Conservation (phyloP, 2,797 vertebrate genomes). For the Poecilia gillii region DNA sequence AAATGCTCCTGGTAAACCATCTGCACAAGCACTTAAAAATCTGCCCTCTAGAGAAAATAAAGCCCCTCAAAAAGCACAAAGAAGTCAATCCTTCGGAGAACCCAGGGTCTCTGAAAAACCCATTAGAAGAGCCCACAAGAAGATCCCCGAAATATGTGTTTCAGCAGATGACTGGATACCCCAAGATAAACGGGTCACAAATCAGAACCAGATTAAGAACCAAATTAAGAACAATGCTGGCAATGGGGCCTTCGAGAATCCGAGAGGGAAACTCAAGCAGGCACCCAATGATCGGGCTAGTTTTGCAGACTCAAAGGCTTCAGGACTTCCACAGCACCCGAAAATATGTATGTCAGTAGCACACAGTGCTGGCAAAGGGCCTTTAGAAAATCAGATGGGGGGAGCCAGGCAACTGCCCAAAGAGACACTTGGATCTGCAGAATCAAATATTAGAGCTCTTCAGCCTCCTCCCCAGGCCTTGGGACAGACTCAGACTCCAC, state of each 20-base stretch:
- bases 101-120: not conserved
- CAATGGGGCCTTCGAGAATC: constrained; percentile 28
- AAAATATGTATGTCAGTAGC: constrained; percentile 59
- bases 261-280: constrained; percentile 38
- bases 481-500: constrained; percentile 40
- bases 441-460: constrained; percentile 16
- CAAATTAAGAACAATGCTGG: constrained; percentile 36
- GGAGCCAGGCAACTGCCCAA: constrained; percentile 41
- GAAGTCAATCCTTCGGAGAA: not conserved
- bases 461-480: constrained; percentile 28
- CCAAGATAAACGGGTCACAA: constrained; percentile 59
- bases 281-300: constrained; percentile 29
- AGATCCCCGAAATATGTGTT: constrained; percentile 56
- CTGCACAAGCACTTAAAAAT: constrained; percentile 2
- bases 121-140: not conserved
- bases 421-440: constrained; percentile 24
- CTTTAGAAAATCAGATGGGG: constrained; percentile 30
- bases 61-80: not conserved
- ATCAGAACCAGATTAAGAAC: constrained; percentile 45
- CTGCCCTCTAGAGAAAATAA: not conserved
- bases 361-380: constrained; percentile 18
- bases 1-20: constrained; percentile 7
- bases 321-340: constrained; percentile 28
- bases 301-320: constrained; percentile 16
- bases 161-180: constrained; percentile 34